Conservation (phyloP, 2,113 vertebrate genomes). For the Psittacus erithacus region DNA sequence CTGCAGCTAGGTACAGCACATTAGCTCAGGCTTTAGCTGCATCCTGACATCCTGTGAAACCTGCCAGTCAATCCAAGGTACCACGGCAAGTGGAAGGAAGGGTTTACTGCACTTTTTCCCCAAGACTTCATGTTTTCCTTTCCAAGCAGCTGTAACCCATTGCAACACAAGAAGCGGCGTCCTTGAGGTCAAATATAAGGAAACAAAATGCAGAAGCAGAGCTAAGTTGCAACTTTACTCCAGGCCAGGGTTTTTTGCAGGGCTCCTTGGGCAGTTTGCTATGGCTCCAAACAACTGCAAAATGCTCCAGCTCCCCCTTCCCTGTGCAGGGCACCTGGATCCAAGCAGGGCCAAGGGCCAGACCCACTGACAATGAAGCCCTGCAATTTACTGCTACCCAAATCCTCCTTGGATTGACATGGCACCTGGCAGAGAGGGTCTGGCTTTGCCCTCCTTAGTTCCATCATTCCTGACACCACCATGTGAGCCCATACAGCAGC, state of each 20-base stretch:
- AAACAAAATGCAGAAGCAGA: neutral
- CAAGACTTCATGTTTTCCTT: neutral
- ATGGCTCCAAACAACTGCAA: neutral
- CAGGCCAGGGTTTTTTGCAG: neutral
- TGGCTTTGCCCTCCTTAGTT: neutral
- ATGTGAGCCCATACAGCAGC: neutral
- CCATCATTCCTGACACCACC: neutral
- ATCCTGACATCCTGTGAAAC: accelerated
- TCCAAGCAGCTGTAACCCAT: neutral
- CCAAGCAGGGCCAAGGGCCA: neutral
- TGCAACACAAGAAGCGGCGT: neutral
- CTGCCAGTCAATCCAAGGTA: neutral
- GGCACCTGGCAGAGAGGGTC: neutral
- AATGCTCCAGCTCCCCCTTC: neutral
- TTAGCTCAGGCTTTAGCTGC: neutral
- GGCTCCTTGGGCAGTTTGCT: neutral
- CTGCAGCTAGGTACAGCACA: accelerated
- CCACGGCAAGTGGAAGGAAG: neutral
- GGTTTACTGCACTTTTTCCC: neutral
- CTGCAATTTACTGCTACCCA: neutral
- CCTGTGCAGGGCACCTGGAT: neutral
- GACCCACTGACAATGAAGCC: neutral
- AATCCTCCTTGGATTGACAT: accelerated
- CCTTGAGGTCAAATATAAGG: neutral
- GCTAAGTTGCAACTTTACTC: neutral